Evolutionary conservation across 2,797 vertebrate species (phyloP), one percentile per base, ranked within the genome.

Genomic region (Gymnocypris eckloni): DNA sequence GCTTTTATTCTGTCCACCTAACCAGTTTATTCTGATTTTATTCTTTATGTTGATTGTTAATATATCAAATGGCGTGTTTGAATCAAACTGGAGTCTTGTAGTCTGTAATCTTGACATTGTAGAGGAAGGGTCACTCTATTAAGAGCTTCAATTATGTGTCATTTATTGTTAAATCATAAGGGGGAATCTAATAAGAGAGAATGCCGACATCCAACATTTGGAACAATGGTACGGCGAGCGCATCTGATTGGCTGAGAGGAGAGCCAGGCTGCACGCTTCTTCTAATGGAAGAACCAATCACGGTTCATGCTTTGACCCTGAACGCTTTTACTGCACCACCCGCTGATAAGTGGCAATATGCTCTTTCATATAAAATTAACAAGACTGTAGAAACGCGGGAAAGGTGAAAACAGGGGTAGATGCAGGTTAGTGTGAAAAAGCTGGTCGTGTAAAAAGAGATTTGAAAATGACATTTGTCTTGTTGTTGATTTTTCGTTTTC

Each of bases 291-390:
- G 92, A 92, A 90, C 61, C 91, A 89, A 91, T 94, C 92, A 91
- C 91, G 91, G 91, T 91, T 92, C 93, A 87, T 93, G 93, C 92
- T 91, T 90, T 95, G 94, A 95, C 93, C 94, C 92, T 90, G 69
- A 89, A 92, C 92, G 75, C 93, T 94, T 94, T 94, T 93, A 94
- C 94, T 90, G 91, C 90, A 59, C 92, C 92, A 91, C 90, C 92
- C 91, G 90, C 91, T 88, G 89, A 93, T 94, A 93, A 94, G 94
- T 93, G 93, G 92, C 93, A 93, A 92, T 92, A 93, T 89, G 92
- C 91, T 93, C 90, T 91, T 93, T 94, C 93, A 94, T 94, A 93
- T 95, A 91, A 94, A 95, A 95, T 95, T 93, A 95, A 95, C 93
- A 91, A 93, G 93, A 93, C 91, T 89, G 89, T 88, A 90, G 90